Base-by-base conservation (phyloP, 2,888 invertebrate genomes). In the Ophion ellenae region DNA sequence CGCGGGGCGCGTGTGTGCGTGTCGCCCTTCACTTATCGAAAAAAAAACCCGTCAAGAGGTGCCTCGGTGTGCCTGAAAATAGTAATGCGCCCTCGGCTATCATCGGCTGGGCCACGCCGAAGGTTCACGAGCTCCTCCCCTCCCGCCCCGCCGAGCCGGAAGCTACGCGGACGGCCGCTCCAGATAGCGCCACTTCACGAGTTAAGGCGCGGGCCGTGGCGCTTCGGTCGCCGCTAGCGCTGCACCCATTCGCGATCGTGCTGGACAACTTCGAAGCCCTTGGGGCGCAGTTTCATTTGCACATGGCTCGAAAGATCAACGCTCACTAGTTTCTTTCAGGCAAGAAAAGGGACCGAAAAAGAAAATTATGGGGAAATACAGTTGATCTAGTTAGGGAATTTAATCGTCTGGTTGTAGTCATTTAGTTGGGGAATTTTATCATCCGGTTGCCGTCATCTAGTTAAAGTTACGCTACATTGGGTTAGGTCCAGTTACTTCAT, bases 31-130 rank as follows among this genome's bases (percentile, higher is more conserved):
- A 91, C 91, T 92, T 92, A 91, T 91, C 89, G 92, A 92, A 91
- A 91, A 92, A 63, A 87, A 92, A 91, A 91, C 91, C 92, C 92
- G 92, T 92, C 91, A 91, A 92, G 92, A 92, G 91, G 90, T 92
- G 90, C 90, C 92, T 90, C 91, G 73, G 90, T 90, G 93, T 93
- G 92, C 92, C 93, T 93, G 91, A 93, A 93, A 93, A 93, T 93
- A 93, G 93, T 92, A 93, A 92, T 92, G 91, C 89, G 89, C 89
- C 89, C 88, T 92, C 92, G 92, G 91, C 89, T 86, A 92, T 91
- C 90, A 88, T 92, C 91, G 92, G 89, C 67, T 28, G 63, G 47
- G 53, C 66, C 40, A 17, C 47, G 24, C 70, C 87, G 87, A 71
- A 84, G 63, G 57, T 81, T 66, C 76, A 69, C 87, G 88, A 87